phyloP scores from a whole-genome alignment of 2,113 vertebrate genomes.

The Callithrix jacchus region DNA sequence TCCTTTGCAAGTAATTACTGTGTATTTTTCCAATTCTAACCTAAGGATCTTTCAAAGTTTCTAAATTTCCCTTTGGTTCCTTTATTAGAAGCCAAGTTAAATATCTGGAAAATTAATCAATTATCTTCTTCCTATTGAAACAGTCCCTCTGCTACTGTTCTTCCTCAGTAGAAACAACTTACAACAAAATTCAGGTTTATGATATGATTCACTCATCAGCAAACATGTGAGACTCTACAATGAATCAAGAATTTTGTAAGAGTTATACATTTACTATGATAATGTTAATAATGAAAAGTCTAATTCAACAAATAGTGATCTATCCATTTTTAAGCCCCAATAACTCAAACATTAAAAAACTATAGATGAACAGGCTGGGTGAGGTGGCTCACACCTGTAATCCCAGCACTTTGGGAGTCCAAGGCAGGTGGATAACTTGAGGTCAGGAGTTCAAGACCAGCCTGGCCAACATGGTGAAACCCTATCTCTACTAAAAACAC shows the following conservation, averaged over 20 bases:
- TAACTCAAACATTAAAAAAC: conserved; percentile 36
- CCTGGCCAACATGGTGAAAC: too few species aligned
- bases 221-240: conserved; percentile 18
- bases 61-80: conserved; percentile 13
- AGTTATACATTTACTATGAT: conserved; percentile 26
- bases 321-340: conserved; percentile 40
- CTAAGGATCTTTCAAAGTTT: not conserved
- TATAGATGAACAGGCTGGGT: not conserved
- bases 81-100: conserved; percentile 45
- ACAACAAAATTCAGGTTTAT: conserved; percentile 41
- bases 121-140: conserved; percentile 31
- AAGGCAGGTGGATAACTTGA: too few species aligned
- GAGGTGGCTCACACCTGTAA: too few species aligned
- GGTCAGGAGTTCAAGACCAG: too few species aligned
- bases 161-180: conserved; percentile 10
- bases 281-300: conserved; percentile 36
- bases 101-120: conserved; percentile 6
- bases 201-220: not conserved
- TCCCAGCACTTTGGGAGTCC: too few species aligned
- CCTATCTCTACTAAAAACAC: too few species aligned
- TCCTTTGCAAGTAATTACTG: not conserved
- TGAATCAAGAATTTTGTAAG: not conserved
- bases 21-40: not conserved
- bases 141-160: not conserved
- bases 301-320: conserved; percentile 30